phyloP scores from a whole-genome alignment of 2,113 vertebrate genomes.

The Hippocampus comes region DNA sequence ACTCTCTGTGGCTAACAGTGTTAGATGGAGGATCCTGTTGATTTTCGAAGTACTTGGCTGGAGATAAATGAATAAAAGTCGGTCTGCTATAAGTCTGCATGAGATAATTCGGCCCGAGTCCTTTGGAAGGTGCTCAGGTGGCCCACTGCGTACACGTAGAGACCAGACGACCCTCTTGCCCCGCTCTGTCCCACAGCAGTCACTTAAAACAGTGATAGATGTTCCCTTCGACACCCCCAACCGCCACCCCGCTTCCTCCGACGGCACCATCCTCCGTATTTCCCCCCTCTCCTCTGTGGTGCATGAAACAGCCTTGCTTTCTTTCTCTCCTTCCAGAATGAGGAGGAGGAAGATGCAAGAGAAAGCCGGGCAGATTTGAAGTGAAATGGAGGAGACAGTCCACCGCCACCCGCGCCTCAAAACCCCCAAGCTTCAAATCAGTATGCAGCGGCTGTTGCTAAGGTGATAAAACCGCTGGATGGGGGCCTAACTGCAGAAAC shows the following conservation, averaged over 20 bases:
- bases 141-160: constrained; percentile 51
- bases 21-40: constrained; percentile 3
- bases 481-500: constrained; percentile 36
- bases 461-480: constrained; percentile 54
- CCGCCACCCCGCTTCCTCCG: constrained; percentile 1
- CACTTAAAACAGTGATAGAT: constrained; percentile 71
- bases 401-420: background rate
- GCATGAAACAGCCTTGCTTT: constrained; percentile 16
- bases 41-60: constrained; percentile 22
- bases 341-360: constrained; percentile 37
- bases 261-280: constrained; percentile 10
- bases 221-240: constrained; percentile 31
- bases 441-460: constrained; percentile 52
- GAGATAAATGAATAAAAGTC: constrained; percentile 50
- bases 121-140: constrained; percentile 54
- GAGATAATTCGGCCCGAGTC: constrained; percentile 55
- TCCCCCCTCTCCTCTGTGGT: constrained; percentile 16
- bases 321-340: constrained; percentile 42
- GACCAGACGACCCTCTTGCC: constrained; percentile 59
- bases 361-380: constrained; percentile 4
- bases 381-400: constrained; percentile 21
- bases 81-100: constrained; percentile 33
- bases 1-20: background rate
- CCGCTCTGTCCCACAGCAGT: constrained; percentile 60
- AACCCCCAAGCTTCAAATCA: constrained; percentile 30